Conservation (phyloP, 2,113 vertebrate species). For the Paradoxurus hermaphroditus region DNA sequence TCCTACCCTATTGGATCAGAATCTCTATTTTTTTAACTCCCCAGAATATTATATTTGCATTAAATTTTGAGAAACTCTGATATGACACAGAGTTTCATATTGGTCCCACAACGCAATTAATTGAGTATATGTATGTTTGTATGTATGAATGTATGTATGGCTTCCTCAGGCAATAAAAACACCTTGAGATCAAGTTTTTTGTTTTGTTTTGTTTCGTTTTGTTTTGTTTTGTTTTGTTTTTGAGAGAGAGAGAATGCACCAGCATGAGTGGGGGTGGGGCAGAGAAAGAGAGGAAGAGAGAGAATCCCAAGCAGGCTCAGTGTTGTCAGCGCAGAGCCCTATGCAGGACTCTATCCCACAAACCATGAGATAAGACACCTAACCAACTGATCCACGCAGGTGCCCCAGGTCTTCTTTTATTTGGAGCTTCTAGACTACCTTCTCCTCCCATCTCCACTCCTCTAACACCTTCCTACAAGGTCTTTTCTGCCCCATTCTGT, state of each 20-base stretch:
- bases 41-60: background rate
- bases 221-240: background rate
- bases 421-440: background rate
- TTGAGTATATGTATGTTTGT: background rate
- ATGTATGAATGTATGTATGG: background rate
- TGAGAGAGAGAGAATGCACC: too few relatives aligned
- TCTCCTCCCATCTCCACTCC: background rate
- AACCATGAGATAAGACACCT: too few relatives aligned
- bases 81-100: background rate
- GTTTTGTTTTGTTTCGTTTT: background rate
- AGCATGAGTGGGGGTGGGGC: too few relatives aligned
- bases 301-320: too few relatives aligned
- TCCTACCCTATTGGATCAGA: background rate
- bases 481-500: background rate
- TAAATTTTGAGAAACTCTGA: background rate
- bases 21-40: background rate
- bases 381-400: too few relatives aligned
- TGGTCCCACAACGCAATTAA: background rate
- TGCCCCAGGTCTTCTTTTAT: background rate
- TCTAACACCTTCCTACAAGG: background rate
- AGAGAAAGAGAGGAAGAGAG: too few relatives aligned
- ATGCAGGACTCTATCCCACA: too few relatives aligned
- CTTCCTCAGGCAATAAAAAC: background rate
- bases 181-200: background rate
- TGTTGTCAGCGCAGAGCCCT: too few relatives aligned